These are phyloP conservation scores for Gadus chalcogrammus DNA, from an alignment of 2,113 vertebrate genomes.

Conservation along the genomic window DNA sequence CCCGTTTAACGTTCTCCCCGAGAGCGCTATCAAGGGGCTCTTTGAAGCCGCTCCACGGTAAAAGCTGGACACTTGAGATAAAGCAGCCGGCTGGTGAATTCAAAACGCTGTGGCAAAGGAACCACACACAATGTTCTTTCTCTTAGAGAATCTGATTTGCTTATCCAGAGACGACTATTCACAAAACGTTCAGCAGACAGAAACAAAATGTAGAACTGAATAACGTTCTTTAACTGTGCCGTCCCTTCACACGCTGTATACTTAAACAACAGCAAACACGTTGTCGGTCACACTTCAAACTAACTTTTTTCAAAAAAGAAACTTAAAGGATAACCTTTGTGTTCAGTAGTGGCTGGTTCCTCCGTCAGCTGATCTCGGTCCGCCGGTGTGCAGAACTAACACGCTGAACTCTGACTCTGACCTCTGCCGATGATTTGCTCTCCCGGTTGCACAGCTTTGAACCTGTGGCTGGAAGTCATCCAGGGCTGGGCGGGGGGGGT, in stretches of 20 bases:
- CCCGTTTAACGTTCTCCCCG: constrained; percentile 50
- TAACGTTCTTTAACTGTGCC: constrained; percentile 22
- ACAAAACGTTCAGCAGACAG: constrained; percentile 41
- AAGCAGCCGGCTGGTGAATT: constrained; percentile 58
- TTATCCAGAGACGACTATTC: constrained; percentile 38
- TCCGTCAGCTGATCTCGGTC: neutral
- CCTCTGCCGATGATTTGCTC: constrained; percentile 47
- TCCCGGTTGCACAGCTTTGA: constrained; percentile 27
- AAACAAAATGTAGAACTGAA: constrained; percentile 36
- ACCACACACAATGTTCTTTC: constrained; percentile 36
- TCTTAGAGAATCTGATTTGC: constrained; percentile 61
- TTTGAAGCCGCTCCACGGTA: constrained; percentile 58
- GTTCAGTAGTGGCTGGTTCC: constrained; percentile 18
- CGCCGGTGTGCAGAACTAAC: neutral
- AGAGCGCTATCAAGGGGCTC: constrained; percentile 58
- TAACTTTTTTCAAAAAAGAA: constrained; percentile 60
- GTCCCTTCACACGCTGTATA: constrained; percentile 19
- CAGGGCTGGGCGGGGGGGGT: constrained; percentile 23
- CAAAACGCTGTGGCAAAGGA: constrained; percentile 51
- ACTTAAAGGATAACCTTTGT: constrained; percentile 52
- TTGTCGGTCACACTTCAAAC: constrained; percentile 25
- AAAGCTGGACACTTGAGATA: constrained; percentile 66
- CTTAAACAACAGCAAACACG: constrained; percentile 22
- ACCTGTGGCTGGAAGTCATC: constrained; percentile 49
- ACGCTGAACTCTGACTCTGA: constrained; percentile 35